Evolutionary conservation across 2,797 vertebrate genomes (phyloP), one percentile per base, ranked within the genome.

Genomic region (Spheniscus humboldti): DNA sequence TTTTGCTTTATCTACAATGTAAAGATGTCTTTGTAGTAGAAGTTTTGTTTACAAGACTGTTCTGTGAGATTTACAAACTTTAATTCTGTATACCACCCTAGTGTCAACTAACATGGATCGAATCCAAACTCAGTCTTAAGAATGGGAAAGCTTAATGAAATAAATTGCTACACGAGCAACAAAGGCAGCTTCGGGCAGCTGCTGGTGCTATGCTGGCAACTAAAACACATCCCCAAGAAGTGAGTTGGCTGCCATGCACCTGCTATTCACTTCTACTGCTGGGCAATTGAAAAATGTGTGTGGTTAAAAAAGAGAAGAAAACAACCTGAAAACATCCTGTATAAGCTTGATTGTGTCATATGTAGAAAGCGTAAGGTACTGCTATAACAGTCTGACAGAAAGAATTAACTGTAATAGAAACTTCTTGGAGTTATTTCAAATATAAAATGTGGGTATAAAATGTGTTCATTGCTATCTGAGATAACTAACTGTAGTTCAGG

Each of bases 1-100:
- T 88, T 69, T 72, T 50, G 4, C 50, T 85, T 80, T 74, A 53
- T 79, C 67, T 63, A 2, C 22, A 23, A 41, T 1, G 56, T 60
- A 87, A 88, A 77, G 56, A 22, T 89, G 78, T 23, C 77, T 94
- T 87, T 83, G 53, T 64, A 37, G 64, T 6, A 39, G 33, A 33
- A 56, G 53, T 75, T 93, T 84, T 96, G 87, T 91, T 93, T 93
- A 91, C 72, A 78, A 77, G 76, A 22, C 59, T 72, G 69, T 13
- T 69, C 64, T 91, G 50, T 57, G 92, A 91, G 86, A 94, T 92
- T 95, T 91, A 91, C 89, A 90, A 87, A 94, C 91, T 78, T 2
- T 1, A 81, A 43, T 39, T 82, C 84, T 52, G 41, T 43, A 8
- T 88, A 81, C 43, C 72, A 76, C 67, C 52, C n/a, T 6, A 0